Evolutionary conservation across 1,140 invertebrate species (phyloP), one percentile per base, ranked within the genome.

Genomic region (Muscidifurax raptorellus): DNA sequence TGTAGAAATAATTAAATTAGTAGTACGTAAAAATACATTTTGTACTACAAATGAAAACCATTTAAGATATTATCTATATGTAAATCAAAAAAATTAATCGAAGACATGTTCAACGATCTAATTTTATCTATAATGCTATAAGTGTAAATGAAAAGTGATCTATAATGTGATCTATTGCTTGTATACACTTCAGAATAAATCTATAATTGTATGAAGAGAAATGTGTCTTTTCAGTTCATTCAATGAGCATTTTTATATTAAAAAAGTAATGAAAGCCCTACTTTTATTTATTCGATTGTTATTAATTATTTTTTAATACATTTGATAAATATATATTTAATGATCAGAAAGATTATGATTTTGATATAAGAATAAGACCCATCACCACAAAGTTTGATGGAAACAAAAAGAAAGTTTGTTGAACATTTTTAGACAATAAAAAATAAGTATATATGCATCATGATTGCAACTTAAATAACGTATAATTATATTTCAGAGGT

Each of bases 91-190:
- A 28, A 0, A 30, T 18, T 30, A 69, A 64, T 64, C 27, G 66
- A 72, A 7, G 18, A 72, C 3, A 9, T 36, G 18, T 72, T 36
- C 71, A 72, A 72, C 71, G 71, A 72, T 72, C 0, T 40, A 18
- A 22, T 72, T 59, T 72, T 32, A 36, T 30, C 30, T 36, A 72
- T 36, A 72, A 72, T 22, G 36, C 28, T 30, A 40, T 74, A 74
- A 74, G 18, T 74, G 71, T 74, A 74, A 74, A 27, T 52, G n/a
- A 76, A 47, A 32, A 22, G 32, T 74, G 71, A 74, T 74, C 71
- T 74, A 59, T n/a, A 32, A 30, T 64, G 44, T 64, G 76, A 78
- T 78, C 76, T 78, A 78, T 22, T 32, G 28, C 52, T 64, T 30
- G 22, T 64, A 28, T 78, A 78, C 25, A 64, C 52, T 78, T 52